These are phyloP conservation scores for Tachypleus tridentatus DNA, from an alignment of 1,140 invertebrate species.

Conservation along the genomic window DNA sequence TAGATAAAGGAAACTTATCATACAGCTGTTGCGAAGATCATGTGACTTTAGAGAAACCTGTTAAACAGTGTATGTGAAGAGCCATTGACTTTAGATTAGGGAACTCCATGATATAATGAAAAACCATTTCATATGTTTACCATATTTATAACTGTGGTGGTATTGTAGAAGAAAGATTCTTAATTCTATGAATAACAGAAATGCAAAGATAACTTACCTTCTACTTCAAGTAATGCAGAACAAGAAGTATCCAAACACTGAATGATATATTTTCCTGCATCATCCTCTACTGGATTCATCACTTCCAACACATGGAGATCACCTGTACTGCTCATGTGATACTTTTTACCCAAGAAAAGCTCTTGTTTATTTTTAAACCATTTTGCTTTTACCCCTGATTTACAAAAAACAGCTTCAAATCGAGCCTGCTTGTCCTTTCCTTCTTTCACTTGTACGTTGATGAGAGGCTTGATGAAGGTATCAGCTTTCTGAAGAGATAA, in stretches of 20 bases:
- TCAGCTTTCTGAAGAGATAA: slow-evolving; percentile 65
- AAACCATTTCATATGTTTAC: no score
- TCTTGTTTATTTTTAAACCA: slow-evolving; percentile 87
- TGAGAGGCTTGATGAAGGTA: slow-evolving; percentile 82
- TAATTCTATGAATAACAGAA: no score
- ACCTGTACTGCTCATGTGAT: slow-evolving; percentile 83
- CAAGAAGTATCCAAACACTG: slow-evolving; percentile 81
- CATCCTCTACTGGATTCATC: slow-evolving; percentile 80
- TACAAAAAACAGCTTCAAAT: slow-evolving; percentile 82
- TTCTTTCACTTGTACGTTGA: slow-evolving; percentile 89
- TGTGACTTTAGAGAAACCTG: no score
- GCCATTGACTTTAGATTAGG: no score
- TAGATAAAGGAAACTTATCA: no score
- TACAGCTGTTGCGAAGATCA: no score
- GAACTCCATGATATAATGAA: no score
- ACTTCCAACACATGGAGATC: slow-evolving; percentile 85
- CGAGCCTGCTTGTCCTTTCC: slow-evolving; percentile 90
- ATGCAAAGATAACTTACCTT: slow-evolving; percentile 32
- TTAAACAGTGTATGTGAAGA: no score
- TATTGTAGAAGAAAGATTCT: no score
- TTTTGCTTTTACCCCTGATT: slow-evolving; percentile 79
- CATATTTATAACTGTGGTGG: no score
- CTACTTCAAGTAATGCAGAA: slow-evolving; percentile 85
- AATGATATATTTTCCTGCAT: slow-evolving; percentile 92
- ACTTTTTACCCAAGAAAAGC: slow-evolving; percentile 79